phyloP scores from a whole-genome alignment of 2,797 vertebrate genomes.

The Xiphophorus birchmanni region DNA sequence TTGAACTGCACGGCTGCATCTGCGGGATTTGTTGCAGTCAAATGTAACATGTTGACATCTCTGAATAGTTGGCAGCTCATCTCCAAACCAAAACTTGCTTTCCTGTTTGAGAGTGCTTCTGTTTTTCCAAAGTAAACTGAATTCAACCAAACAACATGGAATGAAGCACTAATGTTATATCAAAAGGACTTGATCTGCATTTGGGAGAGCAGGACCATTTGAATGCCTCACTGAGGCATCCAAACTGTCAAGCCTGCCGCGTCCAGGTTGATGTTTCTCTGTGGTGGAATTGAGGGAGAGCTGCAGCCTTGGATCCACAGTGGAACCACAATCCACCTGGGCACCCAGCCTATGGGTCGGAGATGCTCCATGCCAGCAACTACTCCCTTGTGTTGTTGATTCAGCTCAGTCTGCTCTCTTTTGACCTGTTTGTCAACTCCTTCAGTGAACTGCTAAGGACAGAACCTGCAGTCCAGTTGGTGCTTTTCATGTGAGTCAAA shows the following conservation, averaged over 20 bases:
- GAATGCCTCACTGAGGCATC: conserved; percentile 4
- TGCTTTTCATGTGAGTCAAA: conserved; percentile 91
- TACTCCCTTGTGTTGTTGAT: conserved; percentile 92
- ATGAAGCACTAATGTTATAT: conserved; percentile 21
- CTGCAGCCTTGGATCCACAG: conserved; percentile 77
- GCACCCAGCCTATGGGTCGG: conserved; percentile 68
- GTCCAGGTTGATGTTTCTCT: conserved; percentile 59
- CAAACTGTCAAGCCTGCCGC: neutral
- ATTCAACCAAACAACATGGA: conserved; percentile 12
- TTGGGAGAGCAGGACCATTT: conserved; percentile 6
- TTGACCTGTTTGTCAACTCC: conserved; percentile 92
- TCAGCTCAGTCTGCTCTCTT: conserved; percentile 89
- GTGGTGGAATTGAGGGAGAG: conserved; percentile 44
- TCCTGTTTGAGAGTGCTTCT: conserved; percentile 5
- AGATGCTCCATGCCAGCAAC: conserved; percentile 89
- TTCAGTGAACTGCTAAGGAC: conserved; percentile 90
- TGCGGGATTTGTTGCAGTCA: conserved; percentile 17
- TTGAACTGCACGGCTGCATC: neutral
- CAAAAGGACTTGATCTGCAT: neutral
- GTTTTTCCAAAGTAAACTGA: conserved; percentile 21
- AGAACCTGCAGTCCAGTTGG: conserved; percentile 86
- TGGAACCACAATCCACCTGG: conserved; percentile 71
- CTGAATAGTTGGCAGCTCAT: conserved; percentile 28
- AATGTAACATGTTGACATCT: conserved; percentile 39
- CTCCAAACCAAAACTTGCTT: neutral